A percentile compares a stretch with the other conserved stretches of the same genome.
Conservation (phyloP, 2,113 vertebrate species). For the Ceuthmochares aereus region DNA sequence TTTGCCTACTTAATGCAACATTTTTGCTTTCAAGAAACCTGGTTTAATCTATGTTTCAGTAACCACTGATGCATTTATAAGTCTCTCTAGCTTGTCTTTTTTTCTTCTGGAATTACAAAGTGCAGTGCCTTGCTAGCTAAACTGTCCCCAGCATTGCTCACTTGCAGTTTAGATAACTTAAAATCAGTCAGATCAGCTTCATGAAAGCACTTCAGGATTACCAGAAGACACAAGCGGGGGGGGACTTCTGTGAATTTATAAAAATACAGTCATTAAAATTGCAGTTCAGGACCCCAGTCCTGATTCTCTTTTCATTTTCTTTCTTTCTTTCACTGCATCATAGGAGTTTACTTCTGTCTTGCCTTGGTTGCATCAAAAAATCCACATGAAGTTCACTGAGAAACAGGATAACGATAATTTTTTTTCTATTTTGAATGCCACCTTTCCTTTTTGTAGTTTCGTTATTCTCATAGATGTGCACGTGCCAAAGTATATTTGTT, state of each 20-base stretch:
- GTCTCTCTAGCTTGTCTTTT: not conserved
- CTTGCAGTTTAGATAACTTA: not conserved
- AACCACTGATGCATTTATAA: not conserved
- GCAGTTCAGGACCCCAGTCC: not conserved
- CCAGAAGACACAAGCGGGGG: not conserved
- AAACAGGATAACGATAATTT: not conserved
- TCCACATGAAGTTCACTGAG: not conserved
- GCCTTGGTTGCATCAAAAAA: not conserved
- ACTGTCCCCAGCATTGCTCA: not conserved
- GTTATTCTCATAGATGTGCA: not conserved
- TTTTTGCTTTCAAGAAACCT: not conserved
- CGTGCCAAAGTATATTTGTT: not conserved
- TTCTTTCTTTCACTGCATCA: not conserved
- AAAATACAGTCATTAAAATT: not conserved
- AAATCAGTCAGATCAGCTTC: not conserved
- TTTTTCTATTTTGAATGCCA: not conserved
- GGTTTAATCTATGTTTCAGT: not conserved
- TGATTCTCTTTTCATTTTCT: not conserved
- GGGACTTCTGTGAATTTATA: not conserved
- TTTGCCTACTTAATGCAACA: fast-evolving
- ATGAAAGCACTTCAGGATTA: not conserved
- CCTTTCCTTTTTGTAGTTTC: not conserved
- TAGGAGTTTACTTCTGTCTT: not conserved
- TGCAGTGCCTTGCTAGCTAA: not conserved
- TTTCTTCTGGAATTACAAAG: not conserved